Evolutionary conservation across 2,888 invertebrate genomes (phyloP), one percentile per base, ranked within the genome.

Genomic region (Catocala fraxini): DNA sequence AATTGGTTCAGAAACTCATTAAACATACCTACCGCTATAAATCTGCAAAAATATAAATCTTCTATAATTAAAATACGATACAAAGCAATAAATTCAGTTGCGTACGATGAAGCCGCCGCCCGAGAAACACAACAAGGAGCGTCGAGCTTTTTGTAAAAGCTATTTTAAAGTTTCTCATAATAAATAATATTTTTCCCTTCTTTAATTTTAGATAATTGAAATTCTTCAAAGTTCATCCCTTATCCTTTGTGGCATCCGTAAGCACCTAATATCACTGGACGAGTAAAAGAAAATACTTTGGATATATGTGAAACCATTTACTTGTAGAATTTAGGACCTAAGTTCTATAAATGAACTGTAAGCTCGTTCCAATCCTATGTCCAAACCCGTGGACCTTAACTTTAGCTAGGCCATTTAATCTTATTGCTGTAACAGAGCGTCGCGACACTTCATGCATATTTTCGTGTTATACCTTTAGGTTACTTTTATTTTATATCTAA

Each of bases 41-140:
- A 84, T 84, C 75, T 68, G 56, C 49, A 70, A 79, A 79, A 78
- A 72, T 74, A 75, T 75, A 76, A 81, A 81, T 81, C 75, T 78
- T 74, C 67, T 74, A 75, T 83, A 81, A 85, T 85, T 84, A 84
- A 83, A 85, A 80, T 81, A 80, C 70, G 80, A 77, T 81, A 78
- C 74, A 70, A 70, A 75, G 84, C 76, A 76, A 82, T 85, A 85
- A 85, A 84, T 85, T 81, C 71, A 60, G 68, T 75, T 68, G 76
- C 74, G 70, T 66, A 63, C 66, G 61, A 70, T 65, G 66, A 71
- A 67, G 73, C 70, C 56, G 56, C 56, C 62, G 60, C 73, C 68
- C 62, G 62, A 68, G 70, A 67, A 75, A 72, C 68, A 71, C 67
- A 70, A 58, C 63, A 55, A 63, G 70, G 51, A 73, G 64, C 63